Percentiles rank a stretch among this genome's conserved stretches.
Conservation (phyloP, 2,113 vertebrate species). For the Corythornis madagascariensis region DNA sequence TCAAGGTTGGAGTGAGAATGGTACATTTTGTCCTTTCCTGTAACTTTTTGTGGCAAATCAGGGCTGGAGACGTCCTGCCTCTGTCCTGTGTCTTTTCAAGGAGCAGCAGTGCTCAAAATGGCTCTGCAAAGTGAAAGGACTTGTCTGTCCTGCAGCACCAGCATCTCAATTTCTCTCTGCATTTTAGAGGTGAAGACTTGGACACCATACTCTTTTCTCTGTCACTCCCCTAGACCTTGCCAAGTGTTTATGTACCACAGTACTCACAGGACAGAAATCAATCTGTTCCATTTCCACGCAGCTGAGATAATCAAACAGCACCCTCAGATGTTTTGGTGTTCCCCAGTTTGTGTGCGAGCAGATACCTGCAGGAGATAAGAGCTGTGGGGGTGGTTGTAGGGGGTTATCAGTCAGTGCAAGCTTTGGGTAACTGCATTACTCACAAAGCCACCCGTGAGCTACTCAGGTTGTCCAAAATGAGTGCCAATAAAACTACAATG, state of each 20-base stretch:
- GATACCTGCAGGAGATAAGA: not conserved
- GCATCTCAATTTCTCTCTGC: not conserved
- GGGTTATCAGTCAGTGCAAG: constrained; percentile 23
- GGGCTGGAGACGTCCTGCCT: not conserved
- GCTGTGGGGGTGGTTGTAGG: not conserved
- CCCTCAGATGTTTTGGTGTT: not conserved
- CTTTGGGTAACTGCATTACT: constrained; percentile 23
- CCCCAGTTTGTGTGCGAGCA: not conserved
- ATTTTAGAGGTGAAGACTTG: not conserved
- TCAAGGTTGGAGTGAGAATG: not conserved
- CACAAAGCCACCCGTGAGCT: constrained; percentile 53
- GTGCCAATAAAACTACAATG: constrained; percentile 71
- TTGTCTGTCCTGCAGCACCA: not conserved
- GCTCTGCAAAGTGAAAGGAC: not conserved
- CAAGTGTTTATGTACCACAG: not conserved
- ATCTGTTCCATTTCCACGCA: not conserved
- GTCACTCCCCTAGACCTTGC: not conserved
- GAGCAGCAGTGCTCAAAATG: not conserved
- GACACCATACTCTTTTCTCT: not conserved
- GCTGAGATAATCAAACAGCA: not conserved
- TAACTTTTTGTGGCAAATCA: not conserved
- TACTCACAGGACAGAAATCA: not conserved
- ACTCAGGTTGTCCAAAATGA: constrained; percentile 66
- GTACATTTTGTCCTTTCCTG: not conserved
- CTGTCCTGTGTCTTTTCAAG: not conserved